Evolutionary conservation across 2,113 vertebrate genomes (phyloP).

Genomic region (Strix aluco): DNA sequence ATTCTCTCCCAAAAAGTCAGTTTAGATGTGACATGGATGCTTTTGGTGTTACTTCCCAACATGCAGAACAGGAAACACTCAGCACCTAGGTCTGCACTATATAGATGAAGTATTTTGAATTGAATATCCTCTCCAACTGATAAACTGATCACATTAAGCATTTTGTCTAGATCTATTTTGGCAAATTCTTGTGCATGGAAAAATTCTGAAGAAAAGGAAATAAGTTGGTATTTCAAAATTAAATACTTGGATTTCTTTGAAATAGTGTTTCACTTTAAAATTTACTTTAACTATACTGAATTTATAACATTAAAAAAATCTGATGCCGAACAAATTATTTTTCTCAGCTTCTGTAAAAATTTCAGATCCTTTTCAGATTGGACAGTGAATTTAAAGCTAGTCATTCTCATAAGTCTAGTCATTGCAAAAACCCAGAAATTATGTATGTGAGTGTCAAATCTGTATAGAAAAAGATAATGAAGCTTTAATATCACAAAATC

Average conservation of each 20-base stretch:
- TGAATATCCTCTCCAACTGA: not conserved
- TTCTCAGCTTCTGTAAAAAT: not conserved
- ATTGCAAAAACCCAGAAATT: not conserved
- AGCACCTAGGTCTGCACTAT: not conserved
- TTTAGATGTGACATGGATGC: not conserved
- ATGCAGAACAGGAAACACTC: not conserved
- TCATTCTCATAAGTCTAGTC: not conserved
- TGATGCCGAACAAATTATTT: not conserved
- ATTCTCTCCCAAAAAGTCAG: not conserved
- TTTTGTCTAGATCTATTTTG: not conserved
- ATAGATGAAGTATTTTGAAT: not conserved
- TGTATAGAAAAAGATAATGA: not conserved
- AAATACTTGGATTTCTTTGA: not conserved
- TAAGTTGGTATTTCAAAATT: not conserved
- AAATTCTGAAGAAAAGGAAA: not conserved
- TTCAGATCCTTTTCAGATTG: not conserved
- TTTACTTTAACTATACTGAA: not conserved
- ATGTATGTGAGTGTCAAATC: not conserved
- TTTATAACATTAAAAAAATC: not conserved
- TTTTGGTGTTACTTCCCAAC: not conserved
- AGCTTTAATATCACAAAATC: not conserved
- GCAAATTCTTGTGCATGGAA: not conserved
- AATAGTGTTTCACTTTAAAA: not conserved
- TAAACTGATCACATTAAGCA: not conserved
- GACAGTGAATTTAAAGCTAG: not conserved